Conservation (phyloP, 2,797 vertebrate species). For the Gymnopithys bicolor region DNA sequence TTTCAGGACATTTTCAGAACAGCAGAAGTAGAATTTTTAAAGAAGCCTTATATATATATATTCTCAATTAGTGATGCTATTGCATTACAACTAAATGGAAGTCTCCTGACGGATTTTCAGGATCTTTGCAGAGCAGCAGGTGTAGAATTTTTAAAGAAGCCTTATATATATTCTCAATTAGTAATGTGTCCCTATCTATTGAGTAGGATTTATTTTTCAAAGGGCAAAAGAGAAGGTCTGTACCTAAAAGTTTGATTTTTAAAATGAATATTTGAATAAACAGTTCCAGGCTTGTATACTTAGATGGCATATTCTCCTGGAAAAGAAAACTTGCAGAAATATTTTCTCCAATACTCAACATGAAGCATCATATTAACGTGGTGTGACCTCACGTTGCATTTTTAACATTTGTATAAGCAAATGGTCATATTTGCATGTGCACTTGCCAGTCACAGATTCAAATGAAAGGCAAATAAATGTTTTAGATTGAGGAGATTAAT, state of each 20-base stretch:
- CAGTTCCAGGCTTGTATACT: neutral
- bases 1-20: neutral
- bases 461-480: constrained; percentile 53
- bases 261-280: neutral
- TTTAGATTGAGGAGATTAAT: constrained; percentile 52
- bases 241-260: neutral
- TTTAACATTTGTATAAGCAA: constrained; percentile 15
- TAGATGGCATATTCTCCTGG: neutral
- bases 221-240: neutral
- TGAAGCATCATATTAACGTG: neutral
- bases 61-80: neutral
- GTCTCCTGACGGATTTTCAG: neutral
- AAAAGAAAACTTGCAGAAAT: constrained; percentile 2
- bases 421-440: constrained; percentile 3
- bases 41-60: neutral
- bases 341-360: neutral
- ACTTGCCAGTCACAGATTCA: neutral
- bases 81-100: neutral
- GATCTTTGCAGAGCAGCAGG: neutral
- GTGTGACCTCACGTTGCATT: neutral
- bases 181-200: neutral
- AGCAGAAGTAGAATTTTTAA: neutral
- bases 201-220: neutral
- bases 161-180: neutral
- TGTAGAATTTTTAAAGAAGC: neutral